A percentile compares a stretch with the other conserved stretches of the same genome.
These are phyloP conservation scores for Pyxicephalus adspersus DNA, from an alignment of 2,113 vertebrate genomes.

Conservation along the genomic window DNA sequence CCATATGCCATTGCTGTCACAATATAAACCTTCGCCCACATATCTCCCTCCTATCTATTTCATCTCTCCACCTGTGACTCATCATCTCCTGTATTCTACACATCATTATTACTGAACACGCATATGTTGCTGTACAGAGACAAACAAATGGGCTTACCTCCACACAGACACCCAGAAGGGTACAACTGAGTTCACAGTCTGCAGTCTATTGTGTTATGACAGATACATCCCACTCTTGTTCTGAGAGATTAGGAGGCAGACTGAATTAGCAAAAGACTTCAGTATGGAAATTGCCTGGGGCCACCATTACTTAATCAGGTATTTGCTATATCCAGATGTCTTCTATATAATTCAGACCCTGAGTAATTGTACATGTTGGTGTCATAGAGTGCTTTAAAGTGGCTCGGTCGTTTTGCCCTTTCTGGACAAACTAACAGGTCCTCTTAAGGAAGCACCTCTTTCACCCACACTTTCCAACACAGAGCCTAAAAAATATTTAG, in stretches of 20 bases:
- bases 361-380: too few species aligned
- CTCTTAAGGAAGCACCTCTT: too few species aligned
- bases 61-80: not conserved
- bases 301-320: not conserved
- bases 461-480: too few species aligned
- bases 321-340: not conserved
- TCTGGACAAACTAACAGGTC: too few species aligned
- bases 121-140: not conserved
- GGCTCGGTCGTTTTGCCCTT: too few species aligned
- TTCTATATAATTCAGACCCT: not conserved
- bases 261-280: not conserved
- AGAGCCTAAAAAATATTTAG: too few species aligned
- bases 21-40: slow-evolving; percentile 4
- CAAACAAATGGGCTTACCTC: not conserved
- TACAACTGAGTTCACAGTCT: not conserved
- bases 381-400: too few species aligned
- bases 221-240: not conserved
- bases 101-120: too few species aligned
- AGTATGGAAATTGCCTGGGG: slow-evolving; percentile 30
- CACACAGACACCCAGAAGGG: not conserved
- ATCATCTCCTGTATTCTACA: not conserved
- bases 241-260: not conserved
- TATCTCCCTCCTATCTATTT: not conserved
- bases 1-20: not conserved
- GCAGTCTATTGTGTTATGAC: not conserved